phyloP scores from a whole-genome alignment of 2,888 invertebrate genomes.

The Romanomermis culicivorax region DNA sequence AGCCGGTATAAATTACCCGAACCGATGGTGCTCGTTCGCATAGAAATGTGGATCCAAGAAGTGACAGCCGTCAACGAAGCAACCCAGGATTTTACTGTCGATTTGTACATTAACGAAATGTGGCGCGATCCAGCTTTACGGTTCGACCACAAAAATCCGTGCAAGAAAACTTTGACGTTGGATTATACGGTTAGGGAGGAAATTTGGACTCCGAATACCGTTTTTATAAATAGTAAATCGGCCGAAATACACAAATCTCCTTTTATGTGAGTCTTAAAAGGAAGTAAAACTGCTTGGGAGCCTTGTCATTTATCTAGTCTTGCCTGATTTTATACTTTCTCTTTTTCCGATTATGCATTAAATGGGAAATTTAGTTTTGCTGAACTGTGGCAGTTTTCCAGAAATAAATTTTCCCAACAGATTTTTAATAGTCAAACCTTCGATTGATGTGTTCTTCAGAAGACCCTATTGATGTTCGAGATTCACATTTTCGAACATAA shows the following conservation, averaged over 20 bases:
- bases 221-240: slow-evolving; percentile 26
- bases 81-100: slow-evolving; percentile 28
- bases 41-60: slow-evolving; percentile 18
- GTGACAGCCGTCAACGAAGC: slow-evolving; percentile 25
- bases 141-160: slow-evolving; percentile 24
- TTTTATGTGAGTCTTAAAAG: slow-evolving; percentile 1
- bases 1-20: slow-evolving; percentile 9
- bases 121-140: slow-evolving; percentile 26
- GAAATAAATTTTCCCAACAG: too few relatives aligned
- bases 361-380: too few relatives aligned
- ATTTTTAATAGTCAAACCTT: too few relatives aligned
- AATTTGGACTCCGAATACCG: slow-evolving; percentile 28
- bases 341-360: too few relatives aligned
- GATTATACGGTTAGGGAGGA: slow-evolving; percentile 23
- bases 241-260: slow-evolving; percentile 21
- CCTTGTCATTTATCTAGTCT: too few relatives aligned
- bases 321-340: too few relatives aligned
- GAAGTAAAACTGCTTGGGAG: too few relatives aligned
- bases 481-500: too few relatives aligned
- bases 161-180: slow-evolving; percentile 25
- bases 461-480: too few relatives aligned
- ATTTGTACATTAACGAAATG: slow-evolving; percentile 28
- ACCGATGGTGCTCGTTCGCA: slow-evolving; percentile 5
- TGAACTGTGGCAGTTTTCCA: too few relatives aligned
- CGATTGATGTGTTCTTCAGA: too few relatives aligned